Evolutionary conservation across 2,797 vertebrate genomes (phyloP).

Genomic region (Balearica regulorum): DNA sequence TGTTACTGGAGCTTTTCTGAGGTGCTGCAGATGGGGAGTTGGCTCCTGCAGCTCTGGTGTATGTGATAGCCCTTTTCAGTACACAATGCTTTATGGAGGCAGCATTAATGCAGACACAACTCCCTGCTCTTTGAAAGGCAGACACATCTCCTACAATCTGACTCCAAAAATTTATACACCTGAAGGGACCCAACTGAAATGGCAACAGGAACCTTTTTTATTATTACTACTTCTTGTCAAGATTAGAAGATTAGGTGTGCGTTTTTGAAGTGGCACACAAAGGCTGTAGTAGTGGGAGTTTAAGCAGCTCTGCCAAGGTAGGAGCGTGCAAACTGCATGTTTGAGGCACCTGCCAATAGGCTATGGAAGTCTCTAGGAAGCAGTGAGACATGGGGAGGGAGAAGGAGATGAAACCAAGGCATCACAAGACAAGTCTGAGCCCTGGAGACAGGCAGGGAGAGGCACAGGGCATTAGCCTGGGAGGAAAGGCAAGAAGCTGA

Average conservation of each 20-base stretch:
- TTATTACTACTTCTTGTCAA: not conserved
- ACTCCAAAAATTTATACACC: not conserved
- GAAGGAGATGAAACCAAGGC: not conserved
- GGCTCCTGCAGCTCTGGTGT: not conserved
- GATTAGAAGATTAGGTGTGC: not conserved
- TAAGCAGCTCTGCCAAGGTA: conserved; percentile 21
- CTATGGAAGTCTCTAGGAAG: not conserved
- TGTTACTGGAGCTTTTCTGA: not conserved
- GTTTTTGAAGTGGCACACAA: not conserved
- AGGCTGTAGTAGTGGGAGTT: not conserved
- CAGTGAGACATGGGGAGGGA: not conserved
- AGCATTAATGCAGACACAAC: not conserved
- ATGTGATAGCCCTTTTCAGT: fast-evolving
- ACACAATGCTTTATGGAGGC: not conserved
- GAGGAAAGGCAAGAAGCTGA: not conserved
- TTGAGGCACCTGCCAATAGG: not conserved
- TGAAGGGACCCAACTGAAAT: not conserved
- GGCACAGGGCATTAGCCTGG: not conserved
- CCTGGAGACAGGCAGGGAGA: not conserved
- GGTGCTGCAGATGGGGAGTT: not conserved
- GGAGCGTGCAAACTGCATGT: not conserved
- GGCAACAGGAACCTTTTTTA: not conserved
- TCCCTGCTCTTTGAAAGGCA: not conserved
- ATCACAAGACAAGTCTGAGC: not conserved
- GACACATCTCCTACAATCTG: not conserved